phyloP scores from a whole-genome alignment of 2,797 vertebrate genomes.

The Brachyalestes nurse region DNA sequence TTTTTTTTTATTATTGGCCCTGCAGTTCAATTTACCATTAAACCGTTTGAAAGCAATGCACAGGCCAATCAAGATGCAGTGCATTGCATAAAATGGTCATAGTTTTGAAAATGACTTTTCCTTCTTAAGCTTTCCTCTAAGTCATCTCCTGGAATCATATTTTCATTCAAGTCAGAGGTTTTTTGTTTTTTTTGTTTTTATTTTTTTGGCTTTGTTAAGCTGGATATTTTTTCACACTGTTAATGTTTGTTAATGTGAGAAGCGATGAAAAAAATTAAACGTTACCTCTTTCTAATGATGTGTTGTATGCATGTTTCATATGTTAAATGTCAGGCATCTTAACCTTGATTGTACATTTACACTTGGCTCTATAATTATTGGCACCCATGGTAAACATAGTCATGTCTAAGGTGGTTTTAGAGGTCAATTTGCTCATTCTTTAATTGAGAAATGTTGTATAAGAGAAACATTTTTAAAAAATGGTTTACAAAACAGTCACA shows the following conservation, averaged over 20 bases:
- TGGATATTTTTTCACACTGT: constrained; percentile 9
- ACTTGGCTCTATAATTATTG: not conserved
- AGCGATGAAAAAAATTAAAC: constrained; percentile 15
- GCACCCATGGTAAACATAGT: no score
- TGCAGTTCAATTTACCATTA: not conserved
- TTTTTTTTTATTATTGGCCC: constrained; percentile 26
- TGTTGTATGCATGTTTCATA: not conserved
- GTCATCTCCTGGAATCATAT: no score
- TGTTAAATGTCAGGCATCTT: not conserved
- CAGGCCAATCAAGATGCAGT: not conserved
- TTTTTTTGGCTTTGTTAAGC: not conserved
- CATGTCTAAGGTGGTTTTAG: no score
- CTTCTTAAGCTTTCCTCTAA: not conserved
- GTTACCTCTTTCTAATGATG: not conserved
- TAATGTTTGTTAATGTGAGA: constrained; percentile 24
- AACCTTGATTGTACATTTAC: not conserved
- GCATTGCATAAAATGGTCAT: not conserved
- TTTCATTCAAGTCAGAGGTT: not conserved
- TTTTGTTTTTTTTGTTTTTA: not conserved
- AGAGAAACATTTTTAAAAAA: no score
- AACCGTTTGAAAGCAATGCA: not conserved
- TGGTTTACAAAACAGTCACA: no score
- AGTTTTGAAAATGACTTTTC: not conserved
- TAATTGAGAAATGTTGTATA: no score
- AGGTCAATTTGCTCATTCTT: no score